Evolutionary conservation across 2,797 vertebrate species (phyloP).

Genomic region (Tarsius wallacei): DNA sequence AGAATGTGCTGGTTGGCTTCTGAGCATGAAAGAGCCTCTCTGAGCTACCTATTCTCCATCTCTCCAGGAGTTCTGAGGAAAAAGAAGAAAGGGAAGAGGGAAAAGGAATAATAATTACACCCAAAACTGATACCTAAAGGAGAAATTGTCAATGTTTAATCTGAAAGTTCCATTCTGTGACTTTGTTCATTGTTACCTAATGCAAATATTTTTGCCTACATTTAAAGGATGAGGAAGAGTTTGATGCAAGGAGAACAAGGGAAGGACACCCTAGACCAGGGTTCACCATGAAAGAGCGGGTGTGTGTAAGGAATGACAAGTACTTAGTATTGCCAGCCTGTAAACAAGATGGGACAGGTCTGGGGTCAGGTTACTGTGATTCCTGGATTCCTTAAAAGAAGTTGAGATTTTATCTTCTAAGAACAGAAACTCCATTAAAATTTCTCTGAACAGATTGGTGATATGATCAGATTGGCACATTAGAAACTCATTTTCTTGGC

Average conservation of each 20-base stretch:
- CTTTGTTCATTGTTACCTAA: not conserved
- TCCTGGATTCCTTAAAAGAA: not conserved
- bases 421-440: not conserved
- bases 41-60: not conserved
- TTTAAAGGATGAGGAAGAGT: not conserved
- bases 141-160: not conserved
- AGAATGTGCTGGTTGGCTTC: not conserved
- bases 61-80: not conserved
- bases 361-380: not conserved
- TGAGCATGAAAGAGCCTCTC: not conserved
- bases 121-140: not conserved
- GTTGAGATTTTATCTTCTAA: not conserved
- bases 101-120: not conserved
- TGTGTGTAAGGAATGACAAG: not conserved
- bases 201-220: not conserved
- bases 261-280: not conserved
- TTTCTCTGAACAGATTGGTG: not conserved
- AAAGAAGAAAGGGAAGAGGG: not conserved
- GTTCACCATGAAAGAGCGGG: not conserved
- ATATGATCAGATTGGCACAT: not conserved
- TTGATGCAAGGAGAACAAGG: not conserved
- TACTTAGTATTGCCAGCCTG: not conserved
- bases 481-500: not conserved
- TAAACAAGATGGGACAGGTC: not conserved
- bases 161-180: not conserved